phyloP scores from a whole-genome alignment of 1,140 invertebrate species.

The Plectrocnemia conspersa region DNA sequence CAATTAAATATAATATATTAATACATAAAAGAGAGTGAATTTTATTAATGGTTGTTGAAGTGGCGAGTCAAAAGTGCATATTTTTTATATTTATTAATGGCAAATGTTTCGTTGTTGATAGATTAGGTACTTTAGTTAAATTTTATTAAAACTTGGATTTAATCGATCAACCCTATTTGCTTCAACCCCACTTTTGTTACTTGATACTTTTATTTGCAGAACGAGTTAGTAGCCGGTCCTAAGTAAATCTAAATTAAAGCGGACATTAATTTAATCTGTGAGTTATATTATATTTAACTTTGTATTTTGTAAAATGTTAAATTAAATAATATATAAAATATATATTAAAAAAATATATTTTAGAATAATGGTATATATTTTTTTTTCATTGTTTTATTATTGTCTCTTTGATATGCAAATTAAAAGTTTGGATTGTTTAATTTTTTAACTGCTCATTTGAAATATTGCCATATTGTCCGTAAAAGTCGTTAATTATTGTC shows the following conservation, averaged over 20 bases:
- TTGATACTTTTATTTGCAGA: slow-evolving; percentile 19
- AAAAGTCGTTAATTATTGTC: slow-evolving; percentile 30
- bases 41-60: slow-evolving; percentile 26
- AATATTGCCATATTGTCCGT: slow-evolving; percentile 23
- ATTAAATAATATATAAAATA: not conserved
- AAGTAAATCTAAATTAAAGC: slow-evolving; percentile 14
- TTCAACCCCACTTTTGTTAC: slow-evolving; percentile 11
- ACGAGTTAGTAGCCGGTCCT: slow-evolving; percentile 14
- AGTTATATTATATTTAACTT: not conserved
- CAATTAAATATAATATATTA: too few species aligned
- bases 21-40: slow-evolving; percentile 12
- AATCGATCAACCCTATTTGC: slow-evolving; percentile 8
- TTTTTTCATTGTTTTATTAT: too few species aligned
- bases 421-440: too few species aligned
- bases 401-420: too few species aligned
- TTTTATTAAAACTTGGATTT: too few species aligned
- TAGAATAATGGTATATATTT: too few species aligned
- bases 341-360: too few species aligned
- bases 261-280: slow-evolving; percentile 18
- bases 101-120: too few species aligned
- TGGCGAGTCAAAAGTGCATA: too few species aligned
- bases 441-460: too few species aligned
- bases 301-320: not conserved
- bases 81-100: too few species aligned
- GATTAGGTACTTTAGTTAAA: too few species aligned